These are phyloP conservation scores for Drosophila biarmipes DNA, from an alignment of 1,140 invertebrate species.

Conservation along the genomic window DNA sequence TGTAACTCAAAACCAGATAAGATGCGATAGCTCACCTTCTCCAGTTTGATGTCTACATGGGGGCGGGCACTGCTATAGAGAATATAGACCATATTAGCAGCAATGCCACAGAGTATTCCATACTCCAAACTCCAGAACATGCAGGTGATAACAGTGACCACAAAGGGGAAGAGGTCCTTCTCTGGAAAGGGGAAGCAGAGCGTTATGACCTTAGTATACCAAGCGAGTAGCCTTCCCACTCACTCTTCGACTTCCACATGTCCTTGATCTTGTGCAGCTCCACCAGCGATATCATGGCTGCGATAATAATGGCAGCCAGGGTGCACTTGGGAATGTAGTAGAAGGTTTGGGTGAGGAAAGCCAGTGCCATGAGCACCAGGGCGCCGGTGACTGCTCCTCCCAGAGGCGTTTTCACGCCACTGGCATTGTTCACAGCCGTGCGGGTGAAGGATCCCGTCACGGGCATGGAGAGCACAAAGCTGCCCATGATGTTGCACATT, in stretches of 20 bases:
- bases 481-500: constrained; percentile 92
- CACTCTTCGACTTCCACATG: constrained; percentile 94
- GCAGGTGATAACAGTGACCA: constrained; percentile 90
- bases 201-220: neutral
- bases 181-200: constrained; percentile 86
- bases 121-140: constrained; percentile 91
- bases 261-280: constrained; percentile 90
- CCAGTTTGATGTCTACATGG: constrained; percentile 86
- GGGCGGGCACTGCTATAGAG: constrained; percentile 92
- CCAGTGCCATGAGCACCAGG: constrained; percentile 89
- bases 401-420: constrained; percentile 93
- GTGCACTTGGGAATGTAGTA: constrained; percentile 92
- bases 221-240: constrained; percentile 60
- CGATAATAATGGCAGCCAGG: constrained; percentile 90
- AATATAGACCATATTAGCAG: constrained; percentile 90
- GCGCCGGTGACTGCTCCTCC: constrained; percentile 92
- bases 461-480: constrained; percentile 95
- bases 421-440: constrained; percentile 96
- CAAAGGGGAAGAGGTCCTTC: constrained; percentile 90
- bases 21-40: constrained; percentile 85
- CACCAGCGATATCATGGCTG: constrained; percentile 92
- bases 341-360: constrained; percentile 90
- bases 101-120: constrained; percentile 93
- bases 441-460: constrained; percentile 95
- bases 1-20: neutral